Percentiles rank a stretch among this genome's conserved stretches.
phyloP scores from a whole-genome alignment of 2,888 invertebrate species.

The Hyposoter didymator region DNA sequence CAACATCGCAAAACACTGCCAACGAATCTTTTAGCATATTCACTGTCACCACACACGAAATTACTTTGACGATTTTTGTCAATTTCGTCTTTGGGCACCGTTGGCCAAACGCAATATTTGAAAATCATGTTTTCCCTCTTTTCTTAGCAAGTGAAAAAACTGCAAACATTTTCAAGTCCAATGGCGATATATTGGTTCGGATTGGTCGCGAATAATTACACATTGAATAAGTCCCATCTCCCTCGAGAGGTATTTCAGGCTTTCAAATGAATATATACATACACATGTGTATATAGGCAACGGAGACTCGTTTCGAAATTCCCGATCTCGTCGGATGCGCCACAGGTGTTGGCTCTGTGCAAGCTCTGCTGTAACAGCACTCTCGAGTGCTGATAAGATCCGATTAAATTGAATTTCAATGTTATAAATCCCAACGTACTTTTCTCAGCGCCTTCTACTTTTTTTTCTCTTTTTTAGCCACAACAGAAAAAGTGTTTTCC shows the following conservation, averaged over 20 bases:
- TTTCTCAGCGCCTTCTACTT: background rate
- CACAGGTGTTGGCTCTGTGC: conserved; percentile 62
- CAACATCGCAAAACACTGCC: conserved; percentile 79
- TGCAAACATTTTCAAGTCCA: conserved; percentile 26
- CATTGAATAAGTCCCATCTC: conserved; percentile 33
- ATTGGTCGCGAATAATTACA: conserved; percentile 34
- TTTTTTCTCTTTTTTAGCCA: conserved; percentile 8
- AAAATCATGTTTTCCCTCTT: conserved; percentile 6
- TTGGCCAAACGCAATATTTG: conserved; percentile 79
- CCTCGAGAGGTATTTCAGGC: background rate
- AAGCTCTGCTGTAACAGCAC: conserved; percentile 13
- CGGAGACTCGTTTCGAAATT: conserved; percentile 51
- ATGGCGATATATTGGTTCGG: conserved; percentile 12
- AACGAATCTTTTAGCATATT: conserved; percentile 71
- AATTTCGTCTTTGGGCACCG: conserved; percentile 72
- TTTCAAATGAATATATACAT: background rate
- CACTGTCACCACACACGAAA: conserved; percentile 57
- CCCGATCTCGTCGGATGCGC: conserved; percentile 59
- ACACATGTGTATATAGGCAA: background rate
- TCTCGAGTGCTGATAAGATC: conserved; percentile 48
- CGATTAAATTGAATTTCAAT: conserved; percentile 50
- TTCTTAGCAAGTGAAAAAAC: background rate
- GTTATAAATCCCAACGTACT: conserved; percentile 22
- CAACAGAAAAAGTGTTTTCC: background rate
- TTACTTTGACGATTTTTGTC: conserved; percentile 61